Evolutionary conservation across 2,113 vertebrate species (phyloP).

Genomic region (Ceratotherium simum): DNA sequence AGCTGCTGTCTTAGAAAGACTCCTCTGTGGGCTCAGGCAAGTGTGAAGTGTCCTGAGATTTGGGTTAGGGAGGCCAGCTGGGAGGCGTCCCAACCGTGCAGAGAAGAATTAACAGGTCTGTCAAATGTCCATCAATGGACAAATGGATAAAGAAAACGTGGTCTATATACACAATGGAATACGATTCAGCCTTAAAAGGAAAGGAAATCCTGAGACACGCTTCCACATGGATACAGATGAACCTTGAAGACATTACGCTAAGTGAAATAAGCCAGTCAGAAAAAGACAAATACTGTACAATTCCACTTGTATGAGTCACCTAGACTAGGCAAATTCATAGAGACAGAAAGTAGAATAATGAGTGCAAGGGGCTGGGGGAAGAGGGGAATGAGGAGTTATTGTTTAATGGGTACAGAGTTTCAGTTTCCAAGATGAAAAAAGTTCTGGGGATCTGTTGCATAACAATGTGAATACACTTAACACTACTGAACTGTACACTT

Average conservation of each 20-base stretch:
- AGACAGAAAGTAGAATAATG: background rate
- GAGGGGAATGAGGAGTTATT: no score
- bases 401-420: background rate
- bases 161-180: accelerated
- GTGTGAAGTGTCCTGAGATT: background rate
- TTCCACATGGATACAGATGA: background rate
- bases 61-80: background rate
- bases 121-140: background rate
- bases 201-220: background rate
- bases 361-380: background rate
- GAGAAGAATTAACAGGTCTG: background rate
- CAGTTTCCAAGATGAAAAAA: background rate
- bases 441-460: background rate
- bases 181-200: background rate
- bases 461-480: background rate
- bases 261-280: background rate
- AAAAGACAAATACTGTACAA: background rate
- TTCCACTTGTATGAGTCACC: background rate
- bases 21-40: background rate
- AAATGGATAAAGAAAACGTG: background rate
- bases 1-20: background rate
- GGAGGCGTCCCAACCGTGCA: background rate
- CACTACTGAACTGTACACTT: background rate
- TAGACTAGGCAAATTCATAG: no score
- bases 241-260: background rate